Percentiles rank a stretch among this genome's conserved stretches.
phyloP scores from a whole-genome alignment of 2,888 invertebrate genomes.

The Hirtodrosophila trivittata region DNA sequence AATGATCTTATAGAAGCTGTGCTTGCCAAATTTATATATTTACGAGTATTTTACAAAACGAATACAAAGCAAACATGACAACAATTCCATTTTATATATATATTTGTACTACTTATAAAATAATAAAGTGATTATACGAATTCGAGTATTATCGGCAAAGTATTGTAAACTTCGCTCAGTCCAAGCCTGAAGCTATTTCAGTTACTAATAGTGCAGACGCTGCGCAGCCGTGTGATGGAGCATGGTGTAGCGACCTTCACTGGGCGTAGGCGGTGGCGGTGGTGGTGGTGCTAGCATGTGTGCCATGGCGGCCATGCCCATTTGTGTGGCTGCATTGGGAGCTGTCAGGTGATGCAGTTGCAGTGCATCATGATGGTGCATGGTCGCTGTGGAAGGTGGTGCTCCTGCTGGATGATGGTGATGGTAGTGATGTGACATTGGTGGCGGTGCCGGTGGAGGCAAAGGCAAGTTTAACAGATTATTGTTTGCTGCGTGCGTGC shows the following conservation, averaged over 20 bases:
- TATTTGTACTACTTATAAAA: constrained; percentile 42
- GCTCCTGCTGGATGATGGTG: constrained; percentile 66
- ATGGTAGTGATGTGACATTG: constrained; percentile 62
- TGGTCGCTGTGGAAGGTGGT: constrained; percentile 50
- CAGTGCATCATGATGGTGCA: constrained; percentile 61
- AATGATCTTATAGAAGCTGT: constrained; percentile 74
- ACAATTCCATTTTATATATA: constrained; percentile 63
- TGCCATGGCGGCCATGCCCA: constrained; percentile 79
- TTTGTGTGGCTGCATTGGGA: constrained; percentile 75
- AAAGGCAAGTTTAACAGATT: constrained; percentile 75
- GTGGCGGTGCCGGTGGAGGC: constrained; percentile 57
- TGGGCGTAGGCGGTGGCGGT: constrained; percentile 79
- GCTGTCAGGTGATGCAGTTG: constrained; percentile 69
- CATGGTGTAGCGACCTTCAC: constrained; percentile 81
- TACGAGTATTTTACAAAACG: constrained; percentile 54
- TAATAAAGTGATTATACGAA: constrained; percentile 58
- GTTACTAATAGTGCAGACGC: constrained; percentile 79
- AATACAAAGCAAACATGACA: constrained; percentile 63
- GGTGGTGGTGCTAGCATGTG: constrained; percentile 80
- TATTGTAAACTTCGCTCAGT: constrained; percentile 1
- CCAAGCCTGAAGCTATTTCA: not conserved
- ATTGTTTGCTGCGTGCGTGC: constrained; percentile 78
- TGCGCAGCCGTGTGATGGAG: constrained; percentile 81
- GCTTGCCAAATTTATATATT: constrained; percentile 80
- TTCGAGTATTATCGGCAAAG: constrained; percentile 32